Base-by-base conservation (phyloP, 64 coral and sea anemone species). In the Montipora sp. region DNA sequence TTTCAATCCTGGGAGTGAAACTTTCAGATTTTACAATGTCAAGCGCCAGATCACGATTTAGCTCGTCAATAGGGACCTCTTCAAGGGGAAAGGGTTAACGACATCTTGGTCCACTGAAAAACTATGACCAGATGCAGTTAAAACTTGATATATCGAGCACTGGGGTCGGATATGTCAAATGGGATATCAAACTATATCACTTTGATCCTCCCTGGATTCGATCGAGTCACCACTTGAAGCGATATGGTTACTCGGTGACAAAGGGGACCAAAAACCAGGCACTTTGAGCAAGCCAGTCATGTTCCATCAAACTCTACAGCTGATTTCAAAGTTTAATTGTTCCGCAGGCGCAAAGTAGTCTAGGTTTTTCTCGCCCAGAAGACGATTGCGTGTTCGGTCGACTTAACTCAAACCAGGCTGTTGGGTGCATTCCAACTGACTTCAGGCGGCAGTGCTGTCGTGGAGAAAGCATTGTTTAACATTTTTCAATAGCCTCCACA, bases 391-490 rank as follows among this genome's bases (percentile, higher is more conserved):
- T 85, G 82, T 23, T 7, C 49, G 50, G 63, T 71, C 45, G 2
- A 50, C 19, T 49, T 50, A 70, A 46, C 61, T 72, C 45, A 46
- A 71, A 10, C 63, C 43, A 71, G 46, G 65, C 46, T 71, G 61
- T 51, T 57, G 36, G 36, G 36, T 36, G 82, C 82, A 85, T 85
- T 85, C 82, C 82, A 85, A 15, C 82, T 85, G 82, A 50, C 63
- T 72, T 43, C 3, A 71, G 14, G 45, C 19, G 46, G 7, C 5
- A 12, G 1, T n/a, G 10, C 47, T 8, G 12, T 71, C 15, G 61
- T 18, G 46, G 61, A 20, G 3, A 71, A 85, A 19, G 15, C 5
- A 67, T 4, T 51, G 7, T 7, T 71, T 18, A 46, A 85, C 8
- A 14, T 24, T 48, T 85, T 81, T 58, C 80, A 67, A 61, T 10